Conservation (phyloP, 1,140 invertebrate genomes). For the Lucilia sericata region DNA sequence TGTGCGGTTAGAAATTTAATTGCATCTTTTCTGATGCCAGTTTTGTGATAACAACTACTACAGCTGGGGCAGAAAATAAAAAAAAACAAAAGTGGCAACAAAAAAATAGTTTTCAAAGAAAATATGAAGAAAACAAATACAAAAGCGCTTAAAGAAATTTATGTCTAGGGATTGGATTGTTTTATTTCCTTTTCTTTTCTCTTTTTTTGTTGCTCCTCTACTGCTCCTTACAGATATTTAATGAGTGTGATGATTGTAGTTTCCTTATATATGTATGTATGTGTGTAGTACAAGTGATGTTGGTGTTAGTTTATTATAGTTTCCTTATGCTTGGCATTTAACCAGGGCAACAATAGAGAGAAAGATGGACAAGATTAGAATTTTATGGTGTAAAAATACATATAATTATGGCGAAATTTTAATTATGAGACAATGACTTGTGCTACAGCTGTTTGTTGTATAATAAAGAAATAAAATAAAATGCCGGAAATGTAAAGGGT, state of each 20-base stretch:
- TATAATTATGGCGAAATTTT: constrained; percentile 4
- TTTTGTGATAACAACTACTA: constrained; percentile 15
- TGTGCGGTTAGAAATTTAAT: constrained; percentile 40
- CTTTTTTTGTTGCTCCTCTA: neutral
- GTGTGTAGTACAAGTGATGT: neutral
- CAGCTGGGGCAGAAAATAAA: neutral
- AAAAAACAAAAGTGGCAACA: neutral
- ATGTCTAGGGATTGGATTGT: constrained; percentile 29
- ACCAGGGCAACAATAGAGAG: constrained; percentile 2
- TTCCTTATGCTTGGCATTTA: constrained; percentile 14
- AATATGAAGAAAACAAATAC: neutral
- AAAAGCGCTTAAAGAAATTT: constrained; percentile 31
- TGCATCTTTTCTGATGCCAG: constrained; percentile 31
- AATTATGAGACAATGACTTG: constrained; percentile 20
- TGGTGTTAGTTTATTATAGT: neutral
- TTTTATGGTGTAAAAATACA: constrained; percentile 2
- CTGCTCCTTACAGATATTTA: neutral
- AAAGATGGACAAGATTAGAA: constrained; percentile 15
- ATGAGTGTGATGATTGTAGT: neutral
- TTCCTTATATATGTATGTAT: too few species aligned
- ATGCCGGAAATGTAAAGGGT: neutral
- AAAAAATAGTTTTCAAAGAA: neutral
- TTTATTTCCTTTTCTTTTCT: neutral
- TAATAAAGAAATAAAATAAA: too few species aligned
- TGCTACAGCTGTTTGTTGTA: too few species aligned